Base-by-base conservation (phyloP, 1,140 invertebrate genomes). In the Drosophila navojoa region DNA sequence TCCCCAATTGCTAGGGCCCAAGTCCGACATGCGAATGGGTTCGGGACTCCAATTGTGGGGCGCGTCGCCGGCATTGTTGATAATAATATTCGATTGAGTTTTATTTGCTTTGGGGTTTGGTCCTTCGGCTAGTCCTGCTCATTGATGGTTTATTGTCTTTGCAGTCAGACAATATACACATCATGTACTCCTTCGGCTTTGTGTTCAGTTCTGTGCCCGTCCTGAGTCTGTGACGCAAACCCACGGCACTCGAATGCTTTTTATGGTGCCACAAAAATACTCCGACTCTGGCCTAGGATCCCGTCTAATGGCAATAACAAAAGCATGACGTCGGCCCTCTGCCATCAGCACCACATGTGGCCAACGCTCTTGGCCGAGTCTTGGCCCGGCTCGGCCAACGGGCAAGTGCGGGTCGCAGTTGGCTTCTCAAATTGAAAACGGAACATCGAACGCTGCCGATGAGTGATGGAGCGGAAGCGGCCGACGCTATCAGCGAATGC, bases 21-120 rank as follows among this genome's bases (percentile, higher is more conserved):
- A 68, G 53, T 25, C 57, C 53, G 50, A 58, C 64, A 63, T 38
- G 35, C 53, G 74, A 79, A 79, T 81, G 75, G 78, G 60, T 85
- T 67, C 57, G 27, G 4, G 27, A 6, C 1, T 67, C 61, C 59
- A 45, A 54, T 68, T 72, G 53, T 77, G 72, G 66, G 77, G 67
- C 55, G 54, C 72, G 59, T 74, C 55, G 38, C 59, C 73, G 79
- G 54, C 63, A 61, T 80, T 62, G 70, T 86, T 87, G 79, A 89
- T 87, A 87, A 84, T 87, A 87, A 89, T 87, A 89, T 87, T 87
- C 84, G 84, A 87, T 87, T 87, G 79, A 71, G 84, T 80, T 89
- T 89, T 87, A 89, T 87, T 87, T 87, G 84, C 70, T 82, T 73
- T 77, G 75, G 84, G 84, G 77, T 76, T 87, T 61, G 79, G 79